These are phyloP conservation scores for Ataeniobius toweri DNA, from an alignment of 2,797 vertebrate species.

Conservation along the genomic window DNA sequence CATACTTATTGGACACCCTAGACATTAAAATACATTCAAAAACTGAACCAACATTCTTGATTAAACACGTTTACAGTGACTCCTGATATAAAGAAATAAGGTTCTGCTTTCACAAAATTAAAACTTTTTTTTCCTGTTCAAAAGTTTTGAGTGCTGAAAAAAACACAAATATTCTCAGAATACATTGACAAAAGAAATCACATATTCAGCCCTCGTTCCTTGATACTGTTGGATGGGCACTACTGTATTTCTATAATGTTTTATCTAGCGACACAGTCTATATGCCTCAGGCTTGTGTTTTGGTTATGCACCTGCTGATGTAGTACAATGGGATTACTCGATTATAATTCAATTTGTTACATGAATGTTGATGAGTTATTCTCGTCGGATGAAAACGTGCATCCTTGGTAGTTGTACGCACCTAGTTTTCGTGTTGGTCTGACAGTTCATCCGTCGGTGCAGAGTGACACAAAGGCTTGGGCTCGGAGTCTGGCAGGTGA, in stretches of 20 bases:
- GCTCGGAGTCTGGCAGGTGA: conserved; percentile 74
- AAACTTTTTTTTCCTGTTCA: conserved; percentile 65
- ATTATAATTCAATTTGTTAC: conserved; percentile 76
- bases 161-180: conserved; percentile 69
- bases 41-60: conserved; percentile 81
- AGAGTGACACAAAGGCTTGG: conserved; percentile 71
- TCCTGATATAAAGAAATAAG: conserved; percentile 75
- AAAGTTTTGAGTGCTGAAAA: conserved; percentile 71
- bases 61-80: conserved; percentile 80
- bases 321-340: conserved; percentile 71
- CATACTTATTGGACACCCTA: conserved; percentile 78
- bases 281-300: conserved; percentile 76
- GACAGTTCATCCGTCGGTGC: conserved; percentile 60
- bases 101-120: conserved; percentile 69
- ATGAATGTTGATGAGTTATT: conserved; percentile 72
- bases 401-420: conserved; percentile 69
- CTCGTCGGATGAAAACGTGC: conserved; percentile 72
- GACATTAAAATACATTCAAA: conserved; percentile 83
- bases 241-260: conserved; percentile 73
- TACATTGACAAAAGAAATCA: conserved; percentile 74
- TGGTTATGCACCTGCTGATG: conserved; percentile 78
- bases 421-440: conserved; percentile 53
- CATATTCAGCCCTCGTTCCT: conserved; percentile 74
- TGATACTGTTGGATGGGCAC: conserved; percentile 73
- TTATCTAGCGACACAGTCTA: conserved; percentile 73